Evolutionary conservation across 2,797 vertebrate genomes (phyloP), one percentile per base, ranked within the genome.

Genomic region (Sebastes goodei): DNA sequence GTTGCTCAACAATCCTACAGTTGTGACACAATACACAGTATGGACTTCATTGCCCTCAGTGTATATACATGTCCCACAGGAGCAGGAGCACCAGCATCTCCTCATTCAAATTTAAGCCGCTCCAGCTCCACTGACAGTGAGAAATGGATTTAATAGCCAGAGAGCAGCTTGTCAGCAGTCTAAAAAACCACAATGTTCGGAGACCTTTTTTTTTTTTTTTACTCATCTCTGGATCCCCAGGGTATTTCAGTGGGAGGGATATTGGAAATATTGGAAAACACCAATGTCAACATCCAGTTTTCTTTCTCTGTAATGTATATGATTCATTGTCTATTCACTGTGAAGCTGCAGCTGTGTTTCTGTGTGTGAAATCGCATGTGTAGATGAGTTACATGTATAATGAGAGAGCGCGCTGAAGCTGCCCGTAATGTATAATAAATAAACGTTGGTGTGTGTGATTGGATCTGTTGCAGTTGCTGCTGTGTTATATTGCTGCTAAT

Each of bases 131-230:
- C 85, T 94, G 94, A 96, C 94, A 94, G 91, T 94, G 94, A 95
- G 91, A 91, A 94, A 95, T 95, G 92, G 92, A 94, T 96, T 93
- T 94, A 95, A 94, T 95, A 95, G 92, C 88, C 88, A 80, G 78
- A 92, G 91, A 95, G 94, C 89, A 90, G 92, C 92, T 90, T 94
- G 95, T 96, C 95, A 95, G 94, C 93, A 94, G 63, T 93, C 92
- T 93, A 83, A 92, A 92, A 91, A 92, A 84, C 66, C 88, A 90
- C 86, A 84, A 79, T 84, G 89, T 94, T 88, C 70, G 76, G 75
- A 86, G 84, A 78, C 27, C 15, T 49, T 14, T 52, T 80, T 67
- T 35, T 21, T 78, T 83, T 89, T 87, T 76, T 71, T 42, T 59
- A 89, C 87, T 89, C 83, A 85, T 89, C 86, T 80, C 81, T 80